phyloP scores from a whole-genome alignment of 2,888 invertebrate genomes.

The Cinara cedri region DNA sequence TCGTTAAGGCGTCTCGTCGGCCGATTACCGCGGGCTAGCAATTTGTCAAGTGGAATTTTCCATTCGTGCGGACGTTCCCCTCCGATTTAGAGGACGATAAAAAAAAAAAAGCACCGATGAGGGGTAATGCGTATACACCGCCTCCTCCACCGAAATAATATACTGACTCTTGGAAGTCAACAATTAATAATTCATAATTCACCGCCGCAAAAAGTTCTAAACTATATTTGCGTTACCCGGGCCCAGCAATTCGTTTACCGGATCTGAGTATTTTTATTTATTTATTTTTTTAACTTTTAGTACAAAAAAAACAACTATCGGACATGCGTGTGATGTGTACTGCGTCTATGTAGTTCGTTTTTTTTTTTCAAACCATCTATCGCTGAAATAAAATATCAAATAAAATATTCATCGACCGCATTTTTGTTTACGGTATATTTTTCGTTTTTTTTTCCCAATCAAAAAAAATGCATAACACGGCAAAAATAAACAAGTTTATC shows the following conservation, averaged over 20 bases:
- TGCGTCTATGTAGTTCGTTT: no score
- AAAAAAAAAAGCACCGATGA: no score
- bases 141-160: neutral
- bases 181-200: slow-evolving; percentile 10
- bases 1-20: neutral
- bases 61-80: neutral
- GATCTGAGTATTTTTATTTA: neutral
- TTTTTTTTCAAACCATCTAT: neutral
- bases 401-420: neutral
- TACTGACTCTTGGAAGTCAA: neutral
- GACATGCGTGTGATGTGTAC: no score
- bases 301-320: no score
- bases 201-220: neutral
- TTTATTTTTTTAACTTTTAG: neutral
- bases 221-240: neutral
- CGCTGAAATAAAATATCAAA: neutral
- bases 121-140: no score
- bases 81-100: neutral
- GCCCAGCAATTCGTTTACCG: neutral
- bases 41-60: neutral
- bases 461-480: neutral
- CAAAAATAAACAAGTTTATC: neutral
- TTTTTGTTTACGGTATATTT: neutral
- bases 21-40: neutral
- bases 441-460: neutral